These are phyloP conservation scores for Perca fluviatilis DNA, from an alignment of 2,113 vertebrate genomes.

Conservation along the genomic window DNA sequence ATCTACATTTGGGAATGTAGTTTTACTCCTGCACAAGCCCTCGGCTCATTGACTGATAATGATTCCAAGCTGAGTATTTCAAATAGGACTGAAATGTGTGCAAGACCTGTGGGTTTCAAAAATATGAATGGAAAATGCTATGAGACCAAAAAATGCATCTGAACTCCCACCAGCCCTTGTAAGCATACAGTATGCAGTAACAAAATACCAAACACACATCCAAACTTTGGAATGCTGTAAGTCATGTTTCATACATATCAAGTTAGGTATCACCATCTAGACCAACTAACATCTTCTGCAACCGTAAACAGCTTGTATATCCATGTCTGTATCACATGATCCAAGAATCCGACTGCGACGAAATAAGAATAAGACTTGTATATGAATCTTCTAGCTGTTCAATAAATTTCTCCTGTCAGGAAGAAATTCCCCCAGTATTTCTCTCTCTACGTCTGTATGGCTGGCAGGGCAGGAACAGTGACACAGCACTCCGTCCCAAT, in stretches of 20 bases:
- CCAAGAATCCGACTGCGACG: slow-evolving; percentile 44
- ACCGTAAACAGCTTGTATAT: slow-evolving; percentile 72
- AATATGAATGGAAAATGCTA: slow-evolving; percentile 37
- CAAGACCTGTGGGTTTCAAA: slow-evolving; percentile 6
- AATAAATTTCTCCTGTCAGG: slow-evolving; percentile 72
- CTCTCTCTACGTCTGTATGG: slow-evolving; percentile 49
- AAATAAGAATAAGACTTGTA: slow-evolving; percentile 46
- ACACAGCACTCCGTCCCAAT: slow-evolving; percentile 71
- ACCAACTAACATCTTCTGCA: slow-evolving; percentile 65
- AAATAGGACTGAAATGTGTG: neutral
- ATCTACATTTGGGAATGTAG: neutral
- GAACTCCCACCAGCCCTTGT: slow-evolving; percentile 5
- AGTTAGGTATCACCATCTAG: slow-evolving; percentile 59
- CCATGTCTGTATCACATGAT: slow-evolving; percentile 57
- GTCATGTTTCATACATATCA: slow-evolving; percentile 62
- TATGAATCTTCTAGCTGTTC: slow-evolving; percentile 43
- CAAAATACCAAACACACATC: slow-evolving; percentile 58
- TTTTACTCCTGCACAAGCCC: neutral
- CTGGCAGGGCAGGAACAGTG: slow-evolving; percentile 71
- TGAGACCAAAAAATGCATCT: slow-evolving; percentile 1
- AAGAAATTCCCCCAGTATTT: slow-evolving; percentile 42
- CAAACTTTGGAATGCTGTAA: slow-evolving; percentile 58
- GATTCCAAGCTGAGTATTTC: neutral
- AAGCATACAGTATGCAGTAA: slow-evolving; percentile 1
- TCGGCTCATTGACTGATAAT: neutral